Evolutionary conservation across 2,888 invertebrate genomes (phyloP).

Genomic region (Galerucella pusilla): DNA sequence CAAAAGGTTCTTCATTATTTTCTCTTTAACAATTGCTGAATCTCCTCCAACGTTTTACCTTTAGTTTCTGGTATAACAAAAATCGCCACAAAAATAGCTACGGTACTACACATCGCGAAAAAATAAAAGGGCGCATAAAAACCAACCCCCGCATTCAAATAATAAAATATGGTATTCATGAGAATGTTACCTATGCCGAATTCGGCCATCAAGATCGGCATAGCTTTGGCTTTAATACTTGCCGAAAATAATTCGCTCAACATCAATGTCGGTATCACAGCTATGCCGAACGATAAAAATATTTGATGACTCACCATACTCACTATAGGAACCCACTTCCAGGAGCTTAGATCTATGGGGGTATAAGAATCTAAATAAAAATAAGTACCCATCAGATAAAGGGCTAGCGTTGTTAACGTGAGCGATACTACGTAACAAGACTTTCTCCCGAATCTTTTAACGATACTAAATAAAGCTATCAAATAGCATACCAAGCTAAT

Average conservation of each 20-base stretch:
- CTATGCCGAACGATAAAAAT: conserved; percentile 49
- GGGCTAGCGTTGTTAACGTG: conserved; percentile 47
- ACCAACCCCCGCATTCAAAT: conserved; percentile 52
- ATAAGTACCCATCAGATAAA: conserved; percentile 51
- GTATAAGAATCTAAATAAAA: conserved; percentile 51
- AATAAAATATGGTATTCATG: conserved; percentile 55
- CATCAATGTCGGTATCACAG: conserved; percentile 55
- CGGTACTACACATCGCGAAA: conserved; percentile 51
- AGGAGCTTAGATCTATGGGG: conserved; percentile 41
- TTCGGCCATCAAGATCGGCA: conserved; percentile 41
- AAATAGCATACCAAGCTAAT: conserved; percentile 43
- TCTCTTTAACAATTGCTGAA: conserved; percentile 51
- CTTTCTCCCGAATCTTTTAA: conserved; percentile 55
- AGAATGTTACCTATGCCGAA: conserved; percentile 48
- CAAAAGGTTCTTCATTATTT: neutral
- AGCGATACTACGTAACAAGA: conserved; percentile 53
- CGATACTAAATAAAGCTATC: conserved; percentile 47
- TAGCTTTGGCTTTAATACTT: conserved; percentile 55
- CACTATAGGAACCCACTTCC: conserved; percentile 54
- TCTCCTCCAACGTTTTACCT: conserved; percentile 59
- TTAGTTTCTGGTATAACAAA: conserved; percentile 58
- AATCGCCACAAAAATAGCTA: conserved; percentile 50
- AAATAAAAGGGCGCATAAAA: conserved; percentile 54
- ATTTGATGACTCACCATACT: conserved; percentile 49
- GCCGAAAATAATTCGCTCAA: conserved; percentile 57